Base-by-base conservation (phyloP, 2,888 invertebrate species). In the Mythimna loreyi region DNA sequence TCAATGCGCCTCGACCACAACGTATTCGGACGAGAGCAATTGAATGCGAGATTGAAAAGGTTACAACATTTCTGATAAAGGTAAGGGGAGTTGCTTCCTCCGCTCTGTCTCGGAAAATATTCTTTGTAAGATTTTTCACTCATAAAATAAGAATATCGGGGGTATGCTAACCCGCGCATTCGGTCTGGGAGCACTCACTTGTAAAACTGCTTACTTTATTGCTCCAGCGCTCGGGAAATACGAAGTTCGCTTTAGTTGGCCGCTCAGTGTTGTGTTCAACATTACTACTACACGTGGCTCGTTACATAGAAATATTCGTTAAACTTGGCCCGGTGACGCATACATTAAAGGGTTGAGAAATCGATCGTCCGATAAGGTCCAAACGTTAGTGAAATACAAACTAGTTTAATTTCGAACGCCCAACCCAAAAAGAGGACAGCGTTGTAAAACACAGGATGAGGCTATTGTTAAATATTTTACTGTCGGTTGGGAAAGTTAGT, bases 301-400 rank as follows among this genome's bases (percentile, higher is more conserved):
- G 85, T 88, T 86, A 86, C 83, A 83, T 84, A 84, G 75, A 86
- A 90, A 89, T 89, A 91, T 90, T 90, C 86, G 77, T 87, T 84
- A 88, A 90, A 91, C 86, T 91, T 88, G 82, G 87, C 87, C 89
- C 89, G 88, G 89, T 90, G 91, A 92, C 90, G 92, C 91, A 91
- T 91, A 92, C 87, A 91, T 91, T 90, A 92, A 95, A 95, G 94
- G 94, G 94, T 94, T 93, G 87, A 91, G 90, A 92, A 91, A 92
- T 89, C 88, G 93, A 95, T 94, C 91, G 89, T 28, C 82, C 85
- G 95, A 95, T 95, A 94, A 94, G 92, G 91, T 90, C 85, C 85
- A 85, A 85, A 88, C 89, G 89, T 85, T 89, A 88, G 88, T 90
- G 89, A 90, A 94, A 92, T 92, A 93, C 92, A 92, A 93, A 95